A percentile compares a stretch with the other conserved stretches of the same genome.
phyloP scores from a whole-genome alignment of 2,888 invertebrate genomes.

The Criorhina ranunculi region DNA sequence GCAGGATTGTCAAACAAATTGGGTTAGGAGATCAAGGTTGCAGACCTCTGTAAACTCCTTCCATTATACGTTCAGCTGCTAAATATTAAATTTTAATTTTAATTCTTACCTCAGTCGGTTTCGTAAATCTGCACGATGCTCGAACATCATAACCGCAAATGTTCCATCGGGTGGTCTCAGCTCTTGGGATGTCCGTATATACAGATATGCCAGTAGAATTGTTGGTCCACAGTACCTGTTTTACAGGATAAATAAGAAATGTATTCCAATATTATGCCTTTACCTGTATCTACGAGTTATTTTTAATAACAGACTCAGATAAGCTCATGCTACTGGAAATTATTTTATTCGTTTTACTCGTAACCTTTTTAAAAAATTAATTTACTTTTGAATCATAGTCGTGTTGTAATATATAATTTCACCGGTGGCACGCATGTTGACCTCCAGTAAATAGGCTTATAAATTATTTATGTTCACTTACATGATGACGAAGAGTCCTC shows the following conservation, averaged over 20 bases:
- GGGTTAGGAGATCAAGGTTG: too few species aligned
- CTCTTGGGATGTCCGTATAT: conserved; percentile 88
- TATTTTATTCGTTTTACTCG: background rate
- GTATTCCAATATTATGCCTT: too few species aligned
- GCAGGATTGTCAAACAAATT: too few species aligned
- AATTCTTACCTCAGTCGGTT: conserved; percentile 82
- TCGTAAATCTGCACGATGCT: conserved; percentile 84
- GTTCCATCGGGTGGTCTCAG: conserved; percentile 86
- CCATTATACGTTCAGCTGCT: background rate
- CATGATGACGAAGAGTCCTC: conserved; percentile 88
- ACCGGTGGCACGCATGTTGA: background rate
- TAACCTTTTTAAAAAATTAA: background rate
- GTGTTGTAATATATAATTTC: background rate
- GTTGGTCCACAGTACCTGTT: conserved; percentile 84
- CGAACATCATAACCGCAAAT: conserved; percentile 86
- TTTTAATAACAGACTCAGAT: too few species aligned
- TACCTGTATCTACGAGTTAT: too few species aligned
- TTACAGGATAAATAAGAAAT: conserved; percentile 2
- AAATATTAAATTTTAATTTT: background rate
- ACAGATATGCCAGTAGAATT: conserved; percentile 87
- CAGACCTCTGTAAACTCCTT: background rate
- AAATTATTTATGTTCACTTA: conserved; percentile 84
- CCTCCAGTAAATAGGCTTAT: conserved; percentile 9
- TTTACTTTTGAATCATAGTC: background rate
- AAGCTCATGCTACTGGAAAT: too few species aligned